These are phyloP conservation scores for Galeruca laticollis DNA, from an alignment of 2,888 invertebrate genomes.

Conservation along the genomic window DNA sequence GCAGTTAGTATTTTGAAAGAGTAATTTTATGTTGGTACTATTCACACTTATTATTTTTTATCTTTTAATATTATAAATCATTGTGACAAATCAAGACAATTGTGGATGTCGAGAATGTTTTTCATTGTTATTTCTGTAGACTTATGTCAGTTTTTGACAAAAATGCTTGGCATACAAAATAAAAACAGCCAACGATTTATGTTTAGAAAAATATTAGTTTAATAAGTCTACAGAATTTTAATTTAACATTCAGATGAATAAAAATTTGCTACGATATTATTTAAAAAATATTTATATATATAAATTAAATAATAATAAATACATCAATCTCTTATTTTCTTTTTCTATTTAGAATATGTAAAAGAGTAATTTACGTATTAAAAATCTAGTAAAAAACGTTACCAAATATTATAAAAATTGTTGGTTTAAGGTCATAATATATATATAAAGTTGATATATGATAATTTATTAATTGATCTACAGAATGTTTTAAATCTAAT, in stretches of 20 bases:
- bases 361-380: slow-evolving; percentile 18
- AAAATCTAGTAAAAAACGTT: slow-evolving; percentile 19
- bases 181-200: background rate
- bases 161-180: background rate
- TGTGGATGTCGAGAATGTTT: background rate
- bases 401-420: slow-evolving; percentile 16
- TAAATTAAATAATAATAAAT: slow-evolving; percentile 24
- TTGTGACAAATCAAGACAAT: background rate
- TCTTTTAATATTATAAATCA: background rate
- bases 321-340: background rate
- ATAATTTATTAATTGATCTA: slow-evolving; percentile 1
- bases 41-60: background rate
- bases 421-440: slow-evolving; percentile 7
- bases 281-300: slow-evolving; percentile 11
- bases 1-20: no score
- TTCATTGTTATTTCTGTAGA: background rate
- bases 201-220: background rate
- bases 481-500: slow-evolving; percentile 6
- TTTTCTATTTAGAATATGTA: slow-evolving; percentile 13
- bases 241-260: slow-evolving; percentile 5
- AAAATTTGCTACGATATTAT: slow-evolving; percentile 6
- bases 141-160: background rate
- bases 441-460: background rate
- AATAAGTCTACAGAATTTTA: background rate
- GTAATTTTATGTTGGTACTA: background rate